Evolutionary conservation across 2,113 vertebrate species (phyloP).

Genomic region (Coracopsis vasa): DNA sequence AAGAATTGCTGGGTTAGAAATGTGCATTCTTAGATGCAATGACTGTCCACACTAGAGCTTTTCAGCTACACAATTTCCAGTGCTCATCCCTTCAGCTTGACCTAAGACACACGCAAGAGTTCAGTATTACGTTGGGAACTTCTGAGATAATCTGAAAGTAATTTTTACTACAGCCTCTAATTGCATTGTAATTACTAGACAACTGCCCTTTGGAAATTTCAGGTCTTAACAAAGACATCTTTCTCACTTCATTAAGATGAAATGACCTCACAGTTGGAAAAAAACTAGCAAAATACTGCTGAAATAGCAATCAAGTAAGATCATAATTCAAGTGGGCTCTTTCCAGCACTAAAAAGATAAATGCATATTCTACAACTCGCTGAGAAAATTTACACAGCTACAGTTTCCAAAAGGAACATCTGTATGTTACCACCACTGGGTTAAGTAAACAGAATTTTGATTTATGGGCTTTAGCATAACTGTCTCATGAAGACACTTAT

Average conservation of each 20-base stretch:
- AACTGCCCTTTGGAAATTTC: neutral
- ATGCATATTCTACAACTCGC: neutral
- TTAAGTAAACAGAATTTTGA: neutral
- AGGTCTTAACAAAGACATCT: neutral
- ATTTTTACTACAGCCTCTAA: neutral
- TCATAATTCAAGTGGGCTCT: neutral
- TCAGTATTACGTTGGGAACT: neutral
- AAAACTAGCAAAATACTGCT: neutral
- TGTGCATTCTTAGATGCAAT: neutral
- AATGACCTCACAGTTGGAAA: neutral
- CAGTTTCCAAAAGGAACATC: neutral
- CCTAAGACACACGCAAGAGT: neutral
- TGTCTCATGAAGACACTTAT: neutral
- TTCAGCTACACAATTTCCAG: neutral
- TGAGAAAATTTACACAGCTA: neutral
- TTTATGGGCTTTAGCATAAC: neutral
- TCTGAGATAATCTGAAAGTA: neutral
- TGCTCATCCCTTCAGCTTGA: neutral
- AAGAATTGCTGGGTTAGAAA: constrained; percentile 2
- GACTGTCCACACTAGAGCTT: neutral
- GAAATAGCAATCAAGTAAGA: constrained; percentile 11
- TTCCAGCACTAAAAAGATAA: neutral
- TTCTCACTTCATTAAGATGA: neutral
- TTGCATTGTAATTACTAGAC: neutral
- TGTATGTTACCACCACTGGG: neutral